phyloP scores from a whole-genome alignment of 35 echinoderm and acorn worm genomes.

The Apostichopus californicus region DNA sequence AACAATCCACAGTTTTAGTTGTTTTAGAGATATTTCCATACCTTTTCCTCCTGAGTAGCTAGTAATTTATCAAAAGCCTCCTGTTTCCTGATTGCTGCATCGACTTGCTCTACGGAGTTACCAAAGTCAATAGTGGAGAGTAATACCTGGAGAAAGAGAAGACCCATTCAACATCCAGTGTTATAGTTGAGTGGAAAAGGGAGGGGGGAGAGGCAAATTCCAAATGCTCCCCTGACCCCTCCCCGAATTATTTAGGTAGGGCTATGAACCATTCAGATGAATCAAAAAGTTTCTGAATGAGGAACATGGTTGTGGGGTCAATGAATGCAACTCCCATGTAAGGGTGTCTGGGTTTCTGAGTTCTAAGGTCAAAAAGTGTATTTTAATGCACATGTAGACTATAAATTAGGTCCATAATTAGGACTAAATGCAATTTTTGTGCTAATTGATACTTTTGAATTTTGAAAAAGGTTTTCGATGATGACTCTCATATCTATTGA shows the following conservation, averaged over 20 bases:
- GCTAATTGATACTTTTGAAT: too few relatives aligned
- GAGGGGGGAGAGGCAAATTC: neutral
- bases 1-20: neutral
- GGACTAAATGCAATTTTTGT: too few relatives aligned
- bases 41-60: constrained; percentile 93
- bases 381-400: too few relatives aligned
- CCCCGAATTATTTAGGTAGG: neutral
- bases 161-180: neutral
- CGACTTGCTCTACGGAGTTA: constrained; percentile 86
- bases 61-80: constrained; percentile 97
- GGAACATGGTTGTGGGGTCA: too few relatives aligned
- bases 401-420: too few relatives aligned
- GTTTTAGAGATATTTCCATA: neutral
- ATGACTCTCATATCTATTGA: too few relatives aligned
- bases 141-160: constrained; percentile 62
- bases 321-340: too few relatives aligned
- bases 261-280: neutral
- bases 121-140: constrained; percentile 69
- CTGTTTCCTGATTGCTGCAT: constrained; percentile 87
- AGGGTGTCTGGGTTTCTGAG: too few relatives aligned
- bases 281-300: too few relatives aligned
- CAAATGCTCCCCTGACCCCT: neutral
- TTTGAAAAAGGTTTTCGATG: too few relatives aligned
- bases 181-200: neutral
- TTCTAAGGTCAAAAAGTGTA: too few relatives aligned